Conservation (phyloP, 2,888 invertebrate species). For the Lepas anatifera region DNA sequence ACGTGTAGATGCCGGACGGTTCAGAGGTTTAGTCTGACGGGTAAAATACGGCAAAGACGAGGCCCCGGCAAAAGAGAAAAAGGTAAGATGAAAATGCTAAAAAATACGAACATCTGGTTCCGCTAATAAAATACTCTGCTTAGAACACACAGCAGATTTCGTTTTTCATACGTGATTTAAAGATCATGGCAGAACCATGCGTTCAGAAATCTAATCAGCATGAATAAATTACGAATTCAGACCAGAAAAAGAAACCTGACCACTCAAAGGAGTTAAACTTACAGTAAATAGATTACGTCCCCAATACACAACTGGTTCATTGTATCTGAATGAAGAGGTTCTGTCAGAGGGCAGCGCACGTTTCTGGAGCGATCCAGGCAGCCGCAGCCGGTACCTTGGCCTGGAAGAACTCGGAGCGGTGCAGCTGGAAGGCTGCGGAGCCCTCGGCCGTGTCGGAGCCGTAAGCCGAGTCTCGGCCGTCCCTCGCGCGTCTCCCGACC, state of each 20-base stretch:
- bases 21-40: too few relatives aligned
- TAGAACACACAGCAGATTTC: too few relatives aligned
- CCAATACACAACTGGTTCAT: not conserved
- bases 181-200: too few relatives aligned
- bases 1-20: too few relatives aligned
- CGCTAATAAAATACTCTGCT: too few relatives aligned
- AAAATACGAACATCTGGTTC: too few relatives aligned
- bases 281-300: too few relatives aligned
- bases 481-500: not conserved
- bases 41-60: too few relatives aligned
- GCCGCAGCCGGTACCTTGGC: not conserved
- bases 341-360: not conserved
- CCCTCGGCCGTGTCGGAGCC: not conserved
- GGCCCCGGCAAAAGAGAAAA: too few relatives aligned
- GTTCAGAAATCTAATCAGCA: too few relatives aligned
- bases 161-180: too few relatives aligned
- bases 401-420: not conserved
- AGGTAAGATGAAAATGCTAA: too few relatives aligned
- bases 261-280: not conserved
- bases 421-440: not conserved
- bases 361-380: not conserved
- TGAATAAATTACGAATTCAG: not conserved
- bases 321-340: not conserved
- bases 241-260: not conserved
- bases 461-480: not conserved